A percentile compares a stretch with the other conserved stretches of the same genome.
phyloP scores from a whole-genome alignment of 2,113 vertebrate genomes.

The Seriola aureovittata region DNA sequence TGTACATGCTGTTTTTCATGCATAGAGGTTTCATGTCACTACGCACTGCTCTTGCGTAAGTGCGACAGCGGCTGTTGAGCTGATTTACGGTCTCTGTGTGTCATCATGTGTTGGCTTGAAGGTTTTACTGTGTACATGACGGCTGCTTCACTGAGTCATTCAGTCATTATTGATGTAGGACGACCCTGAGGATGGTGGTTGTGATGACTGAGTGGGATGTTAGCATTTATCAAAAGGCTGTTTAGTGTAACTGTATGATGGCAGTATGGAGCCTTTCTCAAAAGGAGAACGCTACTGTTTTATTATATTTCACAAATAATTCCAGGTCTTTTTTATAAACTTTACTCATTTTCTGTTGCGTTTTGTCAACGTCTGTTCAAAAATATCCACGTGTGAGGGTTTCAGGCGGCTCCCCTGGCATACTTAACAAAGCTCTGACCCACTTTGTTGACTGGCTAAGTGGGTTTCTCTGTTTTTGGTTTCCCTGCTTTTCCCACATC shows the following conservation, averaged over 20 bases:
- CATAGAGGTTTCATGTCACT: slow-evolving; percentile 39
- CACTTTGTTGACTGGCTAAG: slow-evolving; percentile 63
- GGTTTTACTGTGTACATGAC: slow-evolving; percentile 35
- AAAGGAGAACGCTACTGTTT: neutral
- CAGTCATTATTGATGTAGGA: slow-evolving; percentile 40
- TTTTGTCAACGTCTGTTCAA: neutral
- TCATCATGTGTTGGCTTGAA: slow-evolving; percentile 43
- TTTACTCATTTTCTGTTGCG: neutral
- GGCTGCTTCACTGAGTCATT: slow-evolving; percentile 38
- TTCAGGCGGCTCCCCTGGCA: slow-evolving; percentile 58
- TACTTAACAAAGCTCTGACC: slow-evolving; percentile 67
- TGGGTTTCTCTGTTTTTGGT: slow-evolving; percentile 71
- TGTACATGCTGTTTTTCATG: slow-evolving; percentile 22
- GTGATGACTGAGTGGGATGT: slow-evolving; percentile 18
- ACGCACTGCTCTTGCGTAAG: slow-evolving; percentile 11
- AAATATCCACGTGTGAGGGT: neutral
- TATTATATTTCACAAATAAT: neutral
- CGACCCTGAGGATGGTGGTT: slow-evolving; percentile 8
- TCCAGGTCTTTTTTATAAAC: neutral
- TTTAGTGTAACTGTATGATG: neutral
- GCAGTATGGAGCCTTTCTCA: no score
- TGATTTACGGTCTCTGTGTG: slow-evolving; percentile 51
- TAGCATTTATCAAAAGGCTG: slow-evolving; percentile 28
- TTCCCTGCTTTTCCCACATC: slow-evolving; percentile 52
- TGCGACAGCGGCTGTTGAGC: slow-evolving; percentile 19